These are phyloP conservation scores for Mionectes olivaceus DNA, from an alignment of 2,797 vertebrate genomes.

Conservation along the genomic window DNA sequence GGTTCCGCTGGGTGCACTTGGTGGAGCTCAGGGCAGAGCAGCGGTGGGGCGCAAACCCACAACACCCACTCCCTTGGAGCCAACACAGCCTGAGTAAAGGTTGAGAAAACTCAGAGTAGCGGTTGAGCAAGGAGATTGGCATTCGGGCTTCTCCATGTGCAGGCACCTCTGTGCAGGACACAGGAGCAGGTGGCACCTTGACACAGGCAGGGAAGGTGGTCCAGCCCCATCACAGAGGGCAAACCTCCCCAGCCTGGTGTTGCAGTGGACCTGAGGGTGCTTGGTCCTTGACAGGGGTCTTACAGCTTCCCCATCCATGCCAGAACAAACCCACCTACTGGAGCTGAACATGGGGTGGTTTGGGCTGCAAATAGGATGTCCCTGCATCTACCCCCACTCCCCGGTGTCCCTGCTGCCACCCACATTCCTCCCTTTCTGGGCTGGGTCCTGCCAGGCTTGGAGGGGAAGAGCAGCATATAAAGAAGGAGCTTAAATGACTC, in stretches of 20 bases:
- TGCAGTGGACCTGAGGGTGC: rapidly evolving
- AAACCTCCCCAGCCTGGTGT: not conserved
- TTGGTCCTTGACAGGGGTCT: not conserved
- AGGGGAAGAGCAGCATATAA: not conserved
- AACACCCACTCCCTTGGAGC: rapidly evolving
- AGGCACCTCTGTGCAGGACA: not conserved
- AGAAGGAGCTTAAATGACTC: constrained; percentile 65
- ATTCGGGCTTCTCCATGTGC: not conserved
- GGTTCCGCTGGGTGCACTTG: not conserved
- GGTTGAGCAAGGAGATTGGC: not conserved
- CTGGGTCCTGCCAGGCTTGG: not conserved
- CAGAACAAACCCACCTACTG: not conserved
- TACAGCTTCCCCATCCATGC: rapidly evolving
- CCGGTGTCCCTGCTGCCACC: rapidly evolving
- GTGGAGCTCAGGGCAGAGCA: not conserved
- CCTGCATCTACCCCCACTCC: not conserved
- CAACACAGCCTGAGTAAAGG: not conserved
- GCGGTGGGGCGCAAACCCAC: not conserved
- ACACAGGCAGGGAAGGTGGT: too few relatives aligned
- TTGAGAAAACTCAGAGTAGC: not conserved
- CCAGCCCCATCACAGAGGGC: rapidly evolving
- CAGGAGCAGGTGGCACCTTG: not conserved
- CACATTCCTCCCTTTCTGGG: not conserved
- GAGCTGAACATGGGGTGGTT: rapidly evolving
- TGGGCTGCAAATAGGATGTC: rapidly evolving